phyloP scores from a whole-genome alignment of 2,113 vertebrate genomes.

The Mugil cephalus region DNA sequence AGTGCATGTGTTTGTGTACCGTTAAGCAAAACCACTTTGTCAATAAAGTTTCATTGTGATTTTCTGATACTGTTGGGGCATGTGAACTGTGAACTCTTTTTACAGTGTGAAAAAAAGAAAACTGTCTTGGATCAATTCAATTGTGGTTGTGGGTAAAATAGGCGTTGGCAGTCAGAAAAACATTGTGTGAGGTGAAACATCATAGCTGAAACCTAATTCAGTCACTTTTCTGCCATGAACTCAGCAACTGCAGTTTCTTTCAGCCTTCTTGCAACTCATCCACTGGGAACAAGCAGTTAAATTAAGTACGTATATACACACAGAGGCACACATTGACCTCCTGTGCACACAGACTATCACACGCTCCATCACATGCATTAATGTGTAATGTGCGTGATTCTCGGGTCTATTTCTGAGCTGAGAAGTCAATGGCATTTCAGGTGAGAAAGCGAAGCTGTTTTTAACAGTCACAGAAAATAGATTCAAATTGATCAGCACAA shows the following conservation, averaged over 20 bases:
- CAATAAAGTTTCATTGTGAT: too few species aligned
- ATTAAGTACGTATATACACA: not conserved
- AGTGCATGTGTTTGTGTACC: too few species aligned
- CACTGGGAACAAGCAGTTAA: not conserved
- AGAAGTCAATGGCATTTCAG: constrained; percentile 11
- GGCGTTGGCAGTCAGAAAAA: not conserved
- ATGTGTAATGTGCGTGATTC: constrained; percentile 22
- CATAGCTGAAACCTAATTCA: constrained; percentile 27
- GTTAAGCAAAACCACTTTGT: too few species aligned
- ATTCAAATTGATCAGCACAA: not conserved
- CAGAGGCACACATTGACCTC: not conserved
- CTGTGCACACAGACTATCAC: not conserved
- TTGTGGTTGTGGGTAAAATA: not conserved
- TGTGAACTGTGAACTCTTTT: not conserved
- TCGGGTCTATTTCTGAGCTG: constrained; percentile 58
- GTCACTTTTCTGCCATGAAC: constrained; percentile 12
- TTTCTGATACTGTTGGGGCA: too few species aligned
- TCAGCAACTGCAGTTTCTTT: not conserved
- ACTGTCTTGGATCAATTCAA: not conserved
- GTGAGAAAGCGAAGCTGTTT: constrained; percentile 44
- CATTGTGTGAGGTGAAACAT: not conserved
- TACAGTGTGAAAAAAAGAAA: not conserved
- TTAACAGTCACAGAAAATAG: constrained; percentile 9
- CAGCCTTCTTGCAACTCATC: not conserved
- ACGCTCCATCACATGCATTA: constrained; percentile 13